A percentile compares a stretch with the other conserved stretches of the same genome.
Evolutionary conservation across 2,888 invertebrate species (phyloP).

Genomic region (Sycophila texana): DNA sequence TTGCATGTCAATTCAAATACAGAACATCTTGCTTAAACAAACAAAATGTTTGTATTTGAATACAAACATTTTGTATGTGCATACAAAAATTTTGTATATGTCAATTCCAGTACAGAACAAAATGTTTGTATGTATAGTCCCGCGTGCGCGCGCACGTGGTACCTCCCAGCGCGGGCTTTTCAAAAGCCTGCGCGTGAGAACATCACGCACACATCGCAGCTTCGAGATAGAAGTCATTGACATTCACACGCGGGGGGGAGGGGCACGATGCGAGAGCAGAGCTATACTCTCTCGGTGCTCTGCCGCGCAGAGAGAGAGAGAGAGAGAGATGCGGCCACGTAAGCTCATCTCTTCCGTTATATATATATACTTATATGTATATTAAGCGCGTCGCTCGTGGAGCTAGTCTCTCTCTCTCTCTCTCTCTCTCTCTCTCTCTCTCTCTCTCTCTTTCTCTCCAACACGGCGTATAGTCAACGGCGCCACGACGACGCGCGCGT

Average conservation of each 20-base stretch:
- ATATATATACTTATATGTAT: neutral
- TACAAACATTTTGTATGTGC: too few species aligned
- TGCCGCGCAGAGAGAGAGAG: neutral
- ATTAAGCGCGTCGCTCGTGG: neutral
- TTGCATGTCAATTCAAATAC: too few species aligned
- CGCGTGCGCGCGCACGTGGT: neutral
- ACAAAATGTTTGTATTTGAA: too few species aligned
- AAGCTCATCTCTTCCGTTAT: neutral
- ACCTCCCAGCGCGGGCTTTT: slow-evolving; percentile 3
- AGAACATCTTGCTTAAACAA: too few species aligned
- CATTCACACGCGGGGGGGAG: neutral
- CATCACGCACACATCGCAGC: neutral
- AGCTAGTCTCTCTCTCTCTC: neutral
- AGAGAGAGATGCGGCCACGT: slow-evolving; percentile 1
- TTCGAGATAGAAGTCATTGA: neutral
- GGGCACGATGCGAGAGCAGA: too few species aligned
- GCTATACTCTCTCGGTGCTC: neutral
- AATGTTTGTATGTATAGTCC: too few species aligned
- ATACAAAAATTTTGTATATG: too few species aligned
- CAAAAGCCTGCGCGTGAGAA: neutral
- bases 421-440: neutral
- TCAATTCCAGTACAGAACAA: too few species aligned
- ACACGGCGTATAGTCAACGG: too few species aligned
- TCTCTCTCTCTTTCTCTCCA: neutral
- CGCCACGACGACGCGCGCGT: too few species aligned